Evolutionary conservation across 2,797 vertebrate species (phyloP), one percentile per base, ranked within the genome.

Genomic region (Dipus sagitta): DNA sequence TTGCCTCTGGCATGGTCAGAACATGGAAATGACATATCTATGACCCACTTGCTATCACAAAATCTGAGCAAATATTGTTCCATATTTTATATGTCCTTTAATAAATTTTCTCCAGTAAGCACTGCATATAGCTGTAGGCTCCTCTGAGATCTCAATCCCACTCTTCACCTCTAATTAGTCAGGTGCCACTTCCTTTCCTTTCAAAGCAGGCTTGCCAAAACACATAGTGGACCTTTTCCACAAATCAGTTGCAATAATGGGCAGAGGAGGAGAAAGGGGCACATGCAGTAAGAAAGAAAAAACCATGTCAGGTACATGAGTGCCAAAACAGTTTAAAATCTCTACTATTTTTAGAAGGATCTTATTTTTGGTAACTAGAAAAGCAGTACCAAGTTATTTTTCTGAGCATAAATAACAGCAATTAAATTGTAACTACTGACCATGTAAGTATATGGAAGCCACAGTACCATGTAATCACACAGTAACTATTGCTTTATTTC

Each of bases 391-490:
- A 74, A 85, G 96, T 91, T 92, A n/a, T 97, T 94, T 96, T 94
- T 62, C 13, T 89, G 81, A 86, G 75, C 71, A 77, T 65, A 96
- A 94, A 97, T 92, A 97, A 94, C 60, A 54, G 85, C 75, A 96
- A 95, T 96, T 95, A 95, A 97, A 96, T 77, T 91, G 89, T 82
- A 97, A 96, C 91, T 94, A 97, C 93, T 96, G 96, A 96, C 95
- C 96, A 95, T 38, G 91, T 95, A 97, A 97, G 68, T 87, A 88
- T 90, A 90, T 0, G 32, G 88, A 96, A 97, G 94, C 81, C 80
- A 88, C 70, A 84, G 34, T 54, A 94, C 92, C 64, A 23, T 88
- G 79, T 96, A 97, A 95, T 95, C 95, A 94, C 77, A 85, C 68
- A 90, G 78, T 92, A 96, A 95, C 90, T 93, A 93, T 94, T 75